Percentiles rank a stretch among this genome's conserved stretches.
Conservation (phyloP, 2,888 invertebrate species). For the Phragmatobia fuliginosa region DNA sequence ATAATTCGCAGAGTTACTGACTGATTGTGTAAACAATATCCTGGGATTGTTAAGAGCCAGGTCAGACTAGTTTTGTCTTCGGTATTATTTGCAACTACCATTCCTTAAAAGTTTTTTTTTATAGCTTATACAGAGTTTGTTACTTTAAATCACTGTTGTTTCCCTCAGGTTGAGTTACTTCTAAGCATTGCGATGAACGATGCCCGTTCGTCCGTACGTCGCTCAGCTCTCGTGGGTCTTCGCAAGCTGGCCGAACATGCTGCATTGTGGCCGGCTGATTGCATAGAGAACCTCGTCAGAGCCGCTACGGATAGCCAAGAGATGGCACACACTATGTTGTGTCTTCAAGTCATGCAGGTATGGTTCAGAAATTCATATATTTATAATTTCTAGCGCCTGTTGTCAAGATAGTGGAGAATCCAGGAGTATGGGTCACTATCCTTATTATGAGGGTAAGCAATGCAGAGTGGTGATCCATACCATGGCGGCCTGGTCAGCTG, state of each 20-base stretch:
- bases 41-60: too few relatives aligned
- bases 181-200: constrained; percentile 76
- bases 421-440: too few relatives aligned
- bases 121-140: too few relatives aligned
- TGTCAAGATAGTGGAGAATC: neutral
- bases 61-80: too few relatives aligned
- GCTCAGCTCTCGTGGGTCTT: constrained; percentile 74
- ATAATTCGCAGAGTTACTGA: too few relatives aligned
- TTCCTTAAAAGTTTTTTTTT: too few relatives aligned
- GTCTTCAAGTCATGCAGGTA: constrained; percentile 80
- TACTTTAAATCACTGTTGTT: neutral
- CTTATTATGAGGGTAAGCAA: too few relatives aligned
- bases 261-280: constrained; percentile 74
- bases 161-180: constrained; percentile 83
- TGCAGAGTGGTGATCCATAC: too few relatives aligned
- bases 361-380: neutral
- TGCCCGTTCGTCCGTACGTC: constrained; percentile 72
- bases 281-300: constrained; percentile 67
- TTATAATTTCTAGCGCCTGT: neutral
- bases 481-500: too few relatives aligned
- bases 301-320: constrained; percentile 65
- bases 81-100: too few relatives aligned
- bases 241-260: constrained; percentile 73
- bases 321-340: constrained; percentile 70
- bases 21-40: too few relatives aligned